These are phyloP conservation scores for Macropis europaea DNA, from an alignment of 2,888 invertebrate species.

Conservation along the genomic window DNA sequence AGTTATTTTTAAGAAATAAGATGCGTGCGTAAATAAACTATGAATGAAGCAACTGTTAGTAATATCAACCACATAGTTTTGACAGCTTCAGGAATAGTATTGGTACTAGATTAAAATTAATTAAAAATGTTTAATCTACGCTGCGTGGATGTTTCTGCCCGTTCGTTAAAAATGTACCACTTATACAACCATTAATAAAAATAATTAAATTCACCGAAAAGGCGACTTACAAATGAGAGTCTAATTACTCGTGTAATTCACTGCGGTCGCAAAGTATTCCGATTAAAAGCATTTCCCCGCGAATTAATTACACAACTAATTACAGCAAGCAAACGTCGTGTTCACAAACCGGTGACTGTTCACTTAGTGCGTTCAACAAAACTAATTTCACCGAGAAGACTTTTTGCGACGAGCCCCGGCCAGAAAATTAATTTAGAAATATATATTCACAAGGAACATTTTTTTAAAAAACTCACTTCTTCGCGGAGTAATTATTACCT, in stretches of 20 bases:
- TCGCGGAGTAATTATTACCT: not conserved
- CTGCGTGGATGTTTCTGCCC: too few relatives aligned
- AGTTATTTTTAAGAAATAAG: too few relatives aligned
- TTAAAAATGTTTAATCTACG: too few relatives aligned
- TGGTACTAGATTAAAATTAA: too few relatives aligned
- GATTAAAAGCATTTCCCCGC: slow-evolving; percentile 23
- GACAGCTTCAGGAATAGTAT: too few relatives aligned
- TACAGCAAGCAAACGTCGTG: slow-evolving; percentile 34
- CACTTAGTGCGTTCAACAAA: slow-evolving; percentile 18
- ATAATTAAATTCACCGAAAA: not conserved
- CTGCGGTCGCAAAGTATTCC: slow-evolving; percentile 7
- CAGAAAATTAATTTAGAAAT: too few relatives aligned
- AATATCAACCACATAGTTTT: too few relatives aligned
- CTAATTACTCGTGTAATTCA: slow-evolving; percentile 28
- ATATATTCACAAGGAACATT: not conserved
- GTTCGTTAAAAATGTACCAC: too few relatives aligned
- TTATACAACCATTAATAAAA: not conserved
- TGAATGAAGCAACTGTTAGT: too few relatives aligned
- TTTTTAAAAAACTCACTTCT: not conserved
- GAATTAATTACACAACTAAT: slow-evolving; percentile 36
- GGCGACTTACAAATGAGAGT: slow-evolving; percentile 1
- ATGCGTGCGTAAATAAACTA: too few relatives aligned
- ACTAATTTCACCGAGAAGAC: slow-evolving; percentile 22
- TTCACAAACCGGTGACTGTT: slow-evolving; percentile 8
- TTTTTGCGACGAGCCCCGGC: slow-evolving; percentile 2